Conservation (phyloP, 2,888 invertebrate species). For the Drosophila dives region DNA sequence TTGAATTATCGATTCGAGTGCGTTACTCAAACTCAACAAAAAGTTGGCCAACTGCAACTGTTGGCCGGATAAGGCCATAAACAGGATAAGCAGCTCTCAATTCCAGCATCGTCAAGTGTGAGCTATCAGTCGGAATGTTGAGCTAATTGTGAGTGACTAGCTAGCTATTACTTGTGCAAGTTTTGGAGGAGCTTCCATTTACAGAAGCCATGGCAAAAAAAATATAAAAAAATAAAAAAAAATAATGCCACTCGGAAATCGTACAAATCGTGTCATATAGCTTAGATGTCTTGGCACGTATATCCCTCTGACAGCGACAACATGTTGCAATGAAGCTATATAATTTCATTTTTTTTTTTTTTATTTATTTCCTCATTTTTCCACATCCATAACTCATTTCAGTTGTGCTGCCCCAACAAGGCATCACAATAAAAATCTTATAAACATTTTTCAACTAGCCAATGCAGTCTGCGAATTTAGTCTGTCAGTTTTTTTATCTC, state of each 20-base stretch:
- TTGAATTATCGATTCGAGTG: constrained; percentile 9
- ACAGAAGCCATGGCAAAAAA: not conserved
- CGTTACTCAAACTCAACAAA: not conserved
- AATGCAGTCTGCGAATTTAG: not conserved
- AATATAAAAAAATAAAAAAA: too few species aligned
- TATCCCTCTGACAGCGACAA: not conserved
- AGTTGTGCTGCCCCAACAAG: not conserved
- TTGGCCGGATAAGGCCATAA: not conserved
- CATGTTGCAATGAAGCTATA: not conserved
- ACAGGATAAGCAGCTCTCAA: not conserved
- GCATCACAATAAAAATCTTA: not conserved
- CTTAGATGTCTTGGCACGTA: not conserved
- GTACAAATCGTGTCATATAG: not conserved
- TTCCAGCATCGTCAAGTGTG: not conserved
- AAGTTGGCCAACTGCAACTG: not conserved
- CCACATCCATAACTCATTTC: not conserved
- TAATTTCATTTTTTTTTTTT: not conserved
- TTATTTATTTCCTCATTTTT: too few species aligned
- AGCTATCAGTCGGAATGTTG: not conserved
- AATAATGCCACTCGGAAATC: not conserved
- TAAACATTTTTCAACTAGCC: not conserved
- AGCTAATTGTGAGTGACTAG: not conserved
- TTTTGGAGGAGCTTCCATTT: not conserved
- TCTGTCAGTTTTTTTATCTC: not conserved
- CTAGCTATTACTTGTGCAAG: not conserved